These are phyloP conservation scores for Pachydiplax longipennis DNA, from an alignment of 2,888 invertebrate genomes.

Conservation along the genomic window DNA sequence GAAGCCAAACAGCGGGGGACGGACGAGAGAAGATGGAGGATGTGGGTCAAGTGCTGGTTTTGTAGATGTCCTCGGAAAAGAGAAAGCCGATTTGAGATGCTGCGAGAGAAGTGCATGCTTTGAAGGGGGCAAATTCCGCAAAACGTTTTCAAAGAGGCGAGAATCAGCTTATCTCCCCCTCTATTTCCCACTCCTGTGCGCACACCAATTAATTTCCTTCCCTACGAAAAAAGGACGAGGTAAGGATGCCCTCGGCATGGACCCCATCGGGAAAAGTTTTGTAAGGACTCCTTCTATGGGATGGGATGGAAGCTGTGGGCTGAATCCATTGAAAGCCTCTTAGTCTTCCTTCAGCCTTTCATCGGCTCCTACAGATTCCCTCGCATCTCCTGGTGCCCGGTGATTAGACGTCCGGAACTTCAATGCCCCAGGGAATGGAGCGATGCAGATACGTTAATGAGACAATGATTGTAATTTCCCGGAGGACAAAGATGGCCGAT, in stretches of 20 bases:
- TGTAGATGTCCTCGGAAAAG: no score
- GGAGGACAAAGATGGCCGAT: background rate
- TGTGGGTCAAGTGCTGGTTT: no score
- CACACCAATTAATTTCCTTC: constrained; percentile 14
- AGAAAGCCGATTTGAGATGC: no score
- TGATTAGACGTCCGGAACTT: constrained; percentile 26
- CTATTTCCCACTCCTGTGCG: background rate
- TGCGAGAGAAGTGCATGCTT: no score
- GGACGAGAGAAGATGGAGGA: no score
- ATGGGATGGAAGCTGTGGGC: background rate
- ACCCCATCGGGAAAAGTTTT: background rate
- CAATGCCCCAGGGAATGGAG: background rate
- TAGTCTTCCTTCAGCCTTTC: background rate
- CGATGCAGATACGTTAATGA: constrained; percentile 28
- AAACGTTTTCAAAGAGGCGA: no score
- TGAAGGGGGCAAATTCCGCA: no score
- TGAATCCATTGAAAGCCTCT: background rate
- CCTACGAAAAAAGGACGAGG: background rate
- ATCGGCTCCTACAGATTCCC: constrained; percentile 3
- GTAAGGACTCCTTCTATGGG: background rate
- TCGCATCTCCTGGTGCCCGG: background rate
- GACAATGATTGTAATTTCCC: constrained; percentile 36
- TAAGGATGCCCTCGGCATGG: no score
- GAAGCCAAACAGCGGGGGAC: no score
- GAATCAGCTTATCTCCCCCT: no score